These are phyloP conservation scores for Willisornis vidua DNA, from an alignment of 2,113 vertebrate genomes.

Conservation along the genomic window DNA sequence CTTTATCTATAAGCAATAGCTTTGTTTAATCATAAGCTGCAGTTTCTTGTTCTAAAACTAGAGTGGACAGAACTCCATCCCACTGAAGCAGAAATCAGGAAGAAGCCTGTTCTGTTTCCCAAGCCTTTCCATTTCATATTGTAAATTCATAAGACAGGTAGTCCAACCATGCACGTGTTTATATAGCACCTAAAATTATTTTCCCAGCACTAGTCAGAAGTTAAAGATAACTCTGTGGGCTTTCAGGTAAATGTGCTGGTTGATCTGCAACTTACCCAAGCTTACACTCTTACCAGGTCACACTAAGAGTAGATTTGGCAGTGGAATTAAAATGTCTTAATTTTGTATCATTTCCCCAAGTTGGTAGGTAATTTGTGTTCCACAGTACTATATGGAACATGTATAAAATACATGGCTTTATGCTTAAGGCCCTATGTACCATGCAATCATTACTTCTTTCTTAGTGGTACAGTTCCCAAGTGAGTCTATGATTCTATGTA, in stretches of 20 bases:
- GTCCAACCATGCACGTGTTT: not conserved
- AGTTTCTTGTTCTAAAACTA: not conserved
- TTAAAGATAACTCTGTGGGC: not conserved
- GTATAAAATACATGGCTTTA: not conserved
- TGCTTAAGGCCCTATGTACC: not conserved
- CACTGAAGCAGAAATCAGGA: not conserved
- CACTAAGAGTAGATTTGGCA: not conserved
- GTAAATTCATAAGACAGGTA: not conserved
- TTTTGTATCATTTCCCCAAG: not conserved
- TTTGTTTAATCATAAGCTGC: not conserved
- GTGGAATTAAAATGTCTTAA: not conserved
- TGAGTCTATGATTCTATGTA: not conserved
- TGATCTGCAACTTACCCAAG: not conserved
- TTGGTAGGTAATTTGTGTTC: not conserved
- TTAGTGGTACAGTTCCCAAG: not conserved
- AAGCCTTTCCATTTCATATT: not conserved
- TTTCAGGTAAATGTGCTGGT: not conserved
- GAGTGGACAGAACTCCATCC: not conserved
- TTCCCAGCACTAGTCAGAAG: not conserved
- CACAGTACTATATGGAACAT: not conserved
- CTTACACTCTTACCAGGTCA: not conserved
- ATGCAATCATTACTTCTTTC: not conserved
- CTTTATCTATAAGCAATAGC: not conserved
- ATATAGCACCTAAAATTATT: not conserved
- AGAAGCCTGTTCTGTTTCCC: not conserved